Conservation (phyloP, 2,113 vertebrate species). For the Lontra canadensis region DNA sequence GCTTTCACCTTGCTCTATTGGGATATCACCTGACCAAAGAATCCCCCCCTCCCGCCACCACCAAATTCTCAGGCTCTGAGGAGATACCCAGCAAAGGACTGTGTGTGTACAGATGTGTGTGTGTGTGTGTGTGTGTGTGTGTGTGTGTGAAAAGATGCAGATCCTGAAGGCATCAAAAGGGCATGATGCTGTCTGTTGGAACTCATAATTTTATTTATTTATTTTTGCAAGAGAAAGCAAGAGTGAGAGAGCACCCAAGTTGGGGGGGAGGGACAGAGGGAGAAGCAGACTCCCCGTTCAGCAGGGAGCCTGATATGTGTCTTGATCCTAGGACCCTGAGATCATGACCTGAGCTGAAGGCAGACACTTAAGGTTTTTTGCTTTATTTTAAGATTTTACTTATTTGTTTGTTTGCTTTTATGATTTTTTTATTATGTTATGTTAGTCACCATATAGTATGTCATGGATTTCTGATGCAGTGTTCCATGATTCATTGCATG, state of each 20-base stretch:
- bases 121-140: no score
- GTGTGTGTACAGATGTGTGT: not conserved
- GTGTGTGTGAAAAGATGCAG: not conserved
- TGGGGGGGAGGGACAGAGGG: not conserved
- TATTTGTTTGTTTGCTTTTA: no score
- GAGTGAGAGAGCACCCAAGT: not conserved
- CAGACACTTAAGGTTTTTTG: no score
- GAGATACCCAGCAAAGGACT: not conserved
- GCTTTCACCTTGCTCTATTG: not conserved
- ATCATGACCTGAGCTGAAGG: not conserved
- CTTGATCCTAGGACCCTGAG: not conserved
- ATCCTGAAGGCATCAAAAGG: not conserved
- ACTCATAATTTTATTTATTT: not conserved
- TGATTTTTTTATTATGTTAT: no score
- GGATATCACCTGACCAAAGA: not conserved
- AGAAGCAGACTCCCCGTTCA: not conserved
- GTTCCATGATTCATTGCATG: no score
- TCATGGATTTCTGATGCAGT: no score
- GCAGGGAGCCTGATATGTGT: not conserved
- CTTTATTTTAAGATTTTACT: no score
- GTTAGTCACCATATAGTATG: no score
- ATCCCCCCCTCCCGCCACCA: fast-evolving
- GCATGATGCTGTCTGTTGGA: not conserved
- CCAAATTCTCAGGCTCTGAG: not conserved
- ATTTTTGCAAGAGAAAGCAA: not conserved